These are phyloP conservation scores for Hydrolagus colliei DNA, from an alignment of 2,797 vertebrate species.

Conservation along the genomic window DNA sequence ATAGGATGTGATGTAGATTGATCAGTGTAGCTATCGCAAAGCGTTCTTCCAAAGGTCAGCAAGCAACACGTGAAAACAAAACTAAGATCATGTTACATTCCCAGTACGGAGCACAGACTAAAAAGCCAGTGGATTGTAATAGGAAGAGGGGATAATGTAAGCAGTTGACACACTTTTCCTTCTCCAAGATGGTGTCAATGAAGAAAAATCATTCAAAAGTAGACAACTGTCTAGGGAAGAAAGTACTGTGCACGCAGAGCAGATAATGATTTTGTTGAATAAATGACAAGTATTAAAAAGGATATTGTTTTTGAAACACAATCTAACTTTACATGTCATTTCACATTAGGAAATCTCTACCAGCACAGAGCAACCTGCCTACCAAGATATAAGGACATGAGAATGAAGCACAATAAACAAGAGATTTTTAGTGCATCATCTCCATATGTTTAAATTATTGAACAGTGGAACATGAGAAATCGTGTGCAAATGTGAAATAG, in stretches of 20 bases:
- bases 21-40: slow-evolving; percentile 53
- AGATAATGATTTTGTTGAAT: too few relatives aligned
- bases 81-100: slow-evolving; percentile 45
- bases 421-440: not conserved
- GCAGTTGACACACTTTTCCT: not conserved
- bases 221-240: not conserved
- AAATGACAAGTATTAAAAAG: too few relatives aligned
- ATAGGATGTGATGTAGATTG: slow-evolving; percentile 45
- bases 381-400: not conserved
- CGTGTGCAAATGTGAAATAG: not conserved
- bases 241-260: not conserved
- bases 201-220: not conserved
- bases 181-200: not conserved
- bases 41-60: slow-evolving; percentile 44
- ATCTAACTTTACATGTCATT: not conserved
- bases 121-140: not conserved
- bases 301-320: not conserved
- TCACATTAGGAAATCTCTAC: not conserved
- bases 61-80: slow-evolving; percentile 47
- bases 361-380: not conserved
- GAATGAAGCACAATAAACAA: not conserved
- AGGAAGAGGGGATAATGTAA: not conserved
- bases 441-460: not conserved
- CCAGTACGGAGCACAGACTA: not conserved
- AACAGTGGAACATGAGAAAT: not conserved